These are phyloP conservation scores for Anas platyrhynchos DNA, from an alignment of 2,113 vertebrate genomes.

Conservation along the genomic window DNA sequence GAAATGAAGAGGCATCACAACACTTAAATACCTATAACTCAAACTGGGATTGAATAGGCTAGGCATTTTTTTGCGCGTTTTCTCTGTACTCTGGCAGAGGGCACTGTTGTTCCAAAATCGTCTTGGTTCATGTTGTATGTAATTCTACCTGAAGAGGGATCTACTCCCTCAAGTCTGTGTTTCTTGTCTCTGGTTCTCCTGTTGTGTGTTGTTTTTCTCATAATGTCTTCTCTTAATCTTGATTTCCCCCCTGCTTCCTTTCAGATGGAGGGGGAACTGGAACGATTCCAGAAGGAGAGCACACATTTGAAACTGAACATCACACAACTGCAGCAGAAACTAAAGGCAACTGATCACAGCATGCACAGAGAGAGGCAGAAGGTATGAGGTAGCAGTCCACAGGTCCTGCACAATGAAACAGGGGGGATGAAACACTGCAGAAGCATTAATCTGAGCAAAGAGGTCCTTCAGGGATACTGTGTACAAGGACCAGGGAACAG, in stretches of 20 bases:
- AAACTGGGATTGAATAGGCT: background rate
- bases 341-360: conserved; percentile 80
- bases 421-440: background rate
- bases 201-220: background rate
- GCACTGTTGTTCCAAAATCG: conserved; percentile 48
- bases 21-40: background rate
- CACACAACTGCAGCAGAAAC: conserved; percentile 83
- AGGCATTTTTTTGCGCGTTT: background rate
- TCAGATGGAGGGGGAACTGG: conserved; percentile 88
- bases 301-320: conserved; percentile 84
- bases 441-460: background rate
- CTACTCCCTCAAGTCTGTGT: background rate
- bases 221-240: background rate
- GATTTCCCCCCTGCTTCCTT: conserved; percentile 25
- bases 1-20: background rate
- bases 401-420: background rate
- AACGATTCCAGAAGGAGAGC: conserved; percentile 81
- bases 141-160: background rate
- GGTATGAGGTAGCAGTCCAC: conserved; percentile 62
- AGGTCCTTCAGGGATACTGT: background rate
- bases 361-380: conserved; percentile 84
- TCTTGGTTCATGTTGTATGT: background rate
- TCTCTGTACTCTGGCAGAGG: conserved; percentile 24
- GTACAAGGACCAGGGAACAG: background rate
- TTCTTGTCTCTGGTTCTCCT: background rate